Conservation (phyloP, 2,113 vertebrate species). For the Condylura cristata region DNA sequence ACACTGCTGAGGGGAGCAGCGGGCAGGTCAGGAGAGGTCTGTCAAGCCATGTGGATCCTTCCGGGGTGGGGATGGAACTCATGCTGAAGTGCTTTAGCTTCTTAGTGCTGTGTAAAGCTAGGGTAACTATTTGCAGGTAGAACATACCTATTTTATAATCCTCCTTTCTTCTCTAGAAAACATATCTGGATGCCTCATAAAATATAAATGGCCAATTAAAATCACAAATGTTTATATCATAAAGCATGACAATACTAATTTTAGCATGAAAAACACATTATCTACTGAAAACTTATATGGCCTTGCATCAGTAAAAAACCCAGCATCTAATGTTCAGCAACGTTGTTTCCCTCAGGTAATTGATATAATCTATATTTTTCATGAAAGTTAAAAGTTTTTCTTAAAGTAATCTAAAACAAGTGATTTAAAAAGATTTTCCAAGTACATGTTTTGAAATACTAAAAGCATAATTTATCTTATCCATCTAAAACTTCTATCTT, state of each 20-base stretch:
- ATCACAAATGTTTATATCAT: neutral
- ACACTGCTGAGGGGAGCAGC: too few relatives aligned
- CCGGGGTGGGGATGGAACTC: too few relatives aligned
- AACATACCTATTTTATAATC: neutral
- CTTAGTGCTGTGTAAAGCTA: neutral
- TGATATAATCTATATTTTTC: neutral
- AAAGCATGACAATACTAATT: neutral
- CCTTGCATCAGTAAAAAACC: neutral
- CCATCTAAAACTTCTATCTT: slow-evolving; percentile 56
- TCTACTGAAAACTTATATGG: neutral
- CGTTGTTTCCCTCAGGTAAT: neutral
- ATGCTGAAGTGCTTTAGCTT: too few relatives aligned
- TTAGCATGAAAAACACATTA: slow-evolving; percentile 26
- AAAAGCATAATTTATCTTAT: neutral
- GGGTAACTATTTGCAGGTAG: neutral
- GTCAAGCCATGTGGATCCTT: too few relatives aligned
- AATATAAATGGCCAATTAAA: neutral
- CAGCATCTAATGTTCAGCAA: neutral
- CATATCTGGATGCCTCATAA: neutral
- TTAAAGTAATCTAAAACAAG: neutral
- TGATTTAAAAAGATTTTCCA: neutral
- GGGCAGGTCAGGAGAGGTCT: too few relatives aligned
- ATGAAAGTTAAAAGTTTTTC: neutral
- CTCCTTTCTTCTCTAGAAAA: neutral
- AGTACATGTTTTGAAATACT: neutral